A percentile compares a stretch with the other conserved stretches of the same genome.
Evolutionary conservation across 1,140 invertebrate genomes (phyloP).

Genomic region (Campodea augens): DNA sequence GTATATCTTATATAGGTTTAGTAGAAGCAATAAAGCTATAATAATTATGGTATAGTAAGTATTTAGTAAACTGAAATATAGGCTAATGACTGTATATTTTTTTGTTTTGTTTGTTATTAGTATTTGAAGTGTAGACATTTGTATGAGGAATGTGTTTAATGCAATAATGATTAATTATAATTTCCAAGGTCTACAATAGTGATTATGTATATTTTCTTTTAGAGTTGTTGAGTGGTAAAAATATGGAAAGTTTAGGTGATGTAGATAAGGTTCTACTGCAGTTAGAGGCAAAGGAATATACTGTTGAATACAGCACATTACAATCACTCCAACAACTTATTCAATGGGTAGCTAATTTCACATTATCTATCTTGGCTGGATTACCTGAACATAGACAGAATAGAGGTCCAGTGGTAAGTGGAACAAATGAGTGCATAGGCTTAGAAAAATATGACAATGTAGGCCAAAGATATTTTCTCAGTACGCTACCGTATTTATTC

Average conservation of each 20-base stretch:
- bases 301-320: conserved; percentile 58
- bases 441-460: too few species aligned
- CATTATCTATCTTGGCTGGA: conserved; percentile 56
- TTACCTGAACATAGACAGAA: conserved; percentile 43
- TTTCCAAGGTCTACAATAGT: too few species aligned
- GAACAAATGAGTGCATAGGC: too few species aligned
- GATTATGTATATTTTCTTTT: background rate
- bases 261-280: conserved; percentile 47
- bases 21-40: too few species aligned
- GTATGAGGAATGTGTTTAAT: too few species aligned
- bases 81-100: too few species aligned
- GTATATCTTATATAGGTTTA: too few species aligned
- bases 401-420: conserved; percentile 31
- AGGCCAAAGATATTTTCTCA: too few species aligned
- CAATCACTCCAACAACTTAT: conserved; percentile 72
- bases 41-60: too few species aligned
- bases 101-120: background rate
- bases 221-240: background rate
- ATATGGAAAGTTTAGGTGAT: conserved; percentile 24
- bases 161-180: too few species aligned
- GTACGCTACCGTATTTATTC: too few species aligned
- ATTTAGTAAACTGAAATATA: too few species aligned
- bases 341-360: conserved; percentile 76
- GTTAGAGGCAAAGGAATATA: conserved; percentile 72
- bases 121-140: background rate